Evolutionary conservation across 2,888 invertebrate genomes (phyloP), one percentile per base, ranked within the genome.

Genomic region (Ditylenchus weischeri): DNA sequence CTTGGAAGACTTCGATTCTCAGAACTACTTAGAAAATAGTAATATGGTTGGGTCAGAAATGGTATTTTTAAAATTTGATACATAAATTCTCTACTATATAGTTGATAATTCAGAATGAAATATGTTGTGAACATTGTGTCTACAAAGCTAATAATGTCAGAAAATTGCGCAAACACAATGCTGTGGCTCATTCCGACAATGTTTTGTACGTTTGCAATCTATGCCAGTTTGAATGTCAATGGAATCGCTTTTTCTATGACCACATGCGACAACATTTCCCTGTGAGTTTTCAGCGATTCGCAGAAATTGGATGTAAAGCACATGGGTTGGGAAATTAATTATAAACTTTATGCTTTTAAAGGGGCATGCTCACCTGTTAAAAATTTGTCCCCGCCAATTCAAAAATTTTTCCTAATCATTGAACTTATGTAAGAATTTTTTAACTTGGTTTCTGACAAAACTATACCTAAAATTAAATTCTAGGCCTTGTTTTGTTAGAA

Each of bases 171-270:
- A 59, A 29, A 47, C 88, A 88, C 79, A 83, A 87, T 62, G 86
- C 87, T 5, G 78, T 85, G 59, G 86, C 86, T 68, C 88, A 88
- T 81, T 85, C 87, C 19, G 85, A 87, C 76, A 87, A 88, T 81
- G 86, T 87, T 4, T 86, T 87, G 5, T 88, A 87, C 75, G 86
- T 87, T 76, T 89, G 89, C 81, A 87, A 87, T 48, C 83, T 88
- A 62, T 89, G 89, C 82, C 85, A 86, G n/a, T 88, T 87, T 82
- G 86, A 87, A 58, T 87, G 88, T 75, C 87, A 87, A 72, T 88
- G 88, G 85, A 88, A 88, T 77, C 86, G 87, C 47, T 87, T 87
- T 75, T 88, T 87, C 83, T 86, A 87, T 72, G 84, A 85, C 70
- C 89, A 89, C 78, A 87, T 88, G 87, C 87, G 87, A 76, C 64